Evolutionary conservation across 2,113 vertebrate genomes (phyloP), one percentile per base, ranked within the genome.

Genomic region (Malurus cyaneus): DNA sequence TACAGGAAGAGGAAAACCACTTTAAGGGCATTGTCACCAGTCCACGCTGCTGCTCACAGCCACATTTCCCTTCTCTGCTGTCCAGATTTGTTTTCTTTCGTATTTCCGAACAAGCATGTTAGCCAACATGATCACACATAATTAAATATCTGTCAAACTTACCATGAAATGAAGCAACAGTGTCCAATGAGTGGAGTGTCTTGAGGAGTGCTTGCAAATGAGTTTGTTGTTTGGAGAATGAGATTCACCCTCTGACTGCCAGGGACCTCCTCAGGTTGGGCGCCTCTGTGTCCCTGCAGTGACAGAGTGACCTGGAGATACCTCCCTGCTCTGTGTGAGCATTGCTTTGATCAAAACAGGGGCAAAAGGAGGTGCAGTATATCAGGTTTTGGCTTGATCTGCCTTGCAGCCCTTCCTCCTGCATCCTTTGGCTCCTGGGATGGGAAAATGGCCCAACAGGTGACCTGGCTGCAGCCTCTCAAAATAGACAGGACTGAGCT

Each of bases 71-170:
- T 24, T 46, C 74, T 82, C 80, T 60, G 28, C 16, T 74, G 8
- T 44, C 57, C 49, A 59, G 50, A 70, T 80, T 86, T 92, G 24
- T n/a, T 86, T 77, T 59, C 29, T 69, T 84, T 8, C 61, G 29
- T 42, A 13, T 59, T 92, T 93, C 76, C 89, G 80, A 86, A 78
- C 10, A 3, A 71, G 44, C 14, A 5, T 59, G 64, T 89, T 81
- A 96, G 84, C 94, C 89, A 93, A 83, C 86, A 94, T 3, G 41
- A 92, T 89, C 59, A 84, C 42, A n/a, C 67, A 29, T 95, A 94
- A 96, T 94, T 94, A 96, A 97, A 96, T 96, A 95, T 95, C 96
- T 95, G 94, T 71, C 82, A 92, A 96, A 95, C 95, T 92, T 90
- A 88, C 95, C 73, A 32, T 81, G 95, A 96, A 97, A 96, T 91